Conservation (phyloP, 2,113 vertebrate species). For the Onychostruthus taczanowskii region DNA sequence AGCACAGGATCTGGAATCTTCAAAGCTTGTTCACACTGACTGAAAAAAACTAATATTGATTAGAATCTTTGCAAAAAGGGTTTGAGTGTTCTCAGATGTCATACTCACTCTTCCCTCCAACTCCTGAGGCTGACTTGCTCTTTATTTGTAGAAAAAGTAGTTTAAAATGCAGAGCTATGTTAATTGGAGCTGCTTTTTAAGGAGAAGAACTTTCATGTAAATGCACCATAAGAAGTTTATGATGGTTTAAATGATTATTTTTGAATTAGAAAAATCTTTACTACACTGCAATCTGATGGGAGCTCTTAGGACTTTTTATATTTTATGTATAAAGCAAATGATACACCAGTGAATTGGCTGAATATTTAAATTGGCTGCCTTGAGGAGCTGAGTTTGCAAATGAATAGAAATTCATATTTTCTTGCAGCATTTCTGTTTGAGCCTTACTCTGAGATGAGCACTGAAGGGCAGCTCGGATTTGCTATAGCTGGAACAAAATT, state of each 20-base stretch:
- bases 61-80: neutral
- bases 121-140: neutral
- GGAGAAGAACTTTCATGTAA: neutral
- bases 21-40: neutral
- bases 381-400: slow-evolving; percentile 7
- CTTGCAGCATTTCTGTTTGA: neutral
- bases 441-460: neutral
- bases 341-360: neutral
- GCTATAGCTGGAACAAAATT: neutral
- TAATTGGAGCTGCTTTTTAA: neutral
- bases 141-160: neutral
- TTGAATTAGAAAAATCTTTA: slow-evolving; percentile 29
- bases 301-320: neutral
- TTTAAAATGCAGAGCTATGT: neutral
- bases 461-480: neutral
- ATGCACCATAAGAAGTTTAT: neutral
- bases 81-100: neutral
- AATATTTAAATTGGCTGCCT: slow-evolving; percentile 2
- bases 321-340: slow-evolving; percentile 27
- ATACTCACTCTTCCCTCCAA: neutral
- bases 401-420: neutral
- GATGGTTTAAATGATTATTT: slow-evolving; percentile 22
- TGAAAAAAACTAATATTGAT: neutral
- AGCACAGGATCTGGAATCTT: neutral
- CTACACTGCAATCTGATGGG: neutral